These are phyloP conservation scores for Pteropus alecto DNA, from an alignment of 2,113 vertebrate species.

Conservation along the genomic window DNA sequence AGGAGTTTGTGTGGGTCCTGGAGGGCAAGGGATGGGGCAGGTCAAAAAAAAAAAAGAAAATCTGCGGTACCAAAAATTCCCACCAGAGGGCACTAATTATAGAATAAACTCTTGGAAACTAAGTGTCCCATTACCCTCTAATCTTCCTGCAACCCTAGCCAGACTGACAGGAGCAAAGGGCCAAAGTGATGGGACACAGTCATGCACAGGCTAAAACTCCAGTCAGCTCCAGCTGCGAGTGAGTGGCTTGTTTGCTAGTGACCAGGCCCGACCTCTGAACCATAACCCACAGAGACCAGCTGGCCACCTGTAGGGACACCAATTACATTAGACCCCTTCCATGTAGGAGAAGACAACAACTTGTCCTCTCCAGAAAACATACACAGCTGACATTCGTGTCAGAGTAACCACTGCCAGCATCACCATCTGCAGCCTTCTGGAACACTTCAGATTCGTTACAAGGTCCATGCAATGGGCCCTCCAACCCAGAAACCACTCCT, in stretches of 20 bases:
- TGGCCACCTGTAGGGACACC: neutral
- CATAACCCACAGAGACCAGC: neutral
- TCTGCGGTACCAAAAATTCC: conserved; percentile 27
- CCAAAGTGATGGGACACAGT: neutral
- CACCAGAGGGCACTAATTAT: conserved; percentile 52
- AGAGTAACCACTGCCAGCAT: conserved; percentile 13
- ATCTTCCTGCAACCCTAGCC: neutral
- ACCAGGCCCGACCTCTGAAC: neutral
- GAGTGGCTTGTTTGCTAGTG: neutral
- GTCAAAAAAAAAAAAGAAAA: neutral
- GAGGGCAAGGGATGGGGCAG: neutral
- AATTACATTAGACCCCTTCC: neutral
- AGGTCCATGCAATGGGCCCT: neutral
- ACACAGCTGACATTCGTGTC: neutral
- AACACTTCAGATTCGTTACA: neutral
- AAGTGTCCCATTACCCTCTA: neutral
- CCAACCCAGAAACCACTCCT: neutral
- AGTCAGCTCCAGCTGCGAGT: neutral
- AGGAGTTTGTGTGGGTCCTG: neutral
- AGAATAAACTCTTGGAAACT: neutral
- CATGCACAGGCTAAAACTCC: neutral
- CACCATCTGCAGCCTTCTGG: conserved; percentile 28
- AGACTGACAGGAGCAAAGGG: neutral
- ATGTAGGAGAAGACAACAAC: neutral
- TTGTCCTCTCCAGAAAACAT: conserved; percentile 35